Conservation (phyloP, 2,797 vertebrate genomes). For the Sebastes alutus region DNA sequence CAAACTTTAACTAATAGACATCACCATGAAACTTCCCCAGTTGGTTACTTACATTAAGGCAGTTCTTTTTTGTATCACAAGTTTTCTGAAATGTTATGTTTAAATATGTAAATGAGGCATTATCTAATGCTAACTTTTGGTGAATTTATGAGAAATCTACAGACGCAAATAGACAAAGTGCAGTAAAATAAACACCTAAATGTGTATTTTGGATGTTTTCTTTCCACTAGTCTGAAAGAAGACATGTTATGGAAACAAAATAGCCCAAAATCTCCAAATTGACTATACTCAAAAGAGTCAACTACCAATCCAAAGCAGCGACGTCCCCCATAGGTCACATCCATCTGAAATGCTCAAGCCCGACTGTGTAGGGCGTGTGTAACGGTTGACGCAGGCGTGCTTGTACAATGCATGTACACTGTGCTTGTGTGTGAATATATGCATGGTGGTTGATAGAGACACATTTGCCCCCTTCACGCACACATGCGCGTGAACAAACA, state of each 20-base stretch:
- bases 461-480: constrained; percentile 32
- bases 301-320: not conserved
- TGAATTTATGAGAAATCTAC: too few species aligned
- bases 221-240: not conserved
- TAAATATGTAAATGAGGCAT: too few species aligned
- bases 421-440: constrained; percentile 30
- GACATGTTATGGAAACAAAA: not conserved
- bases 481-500: constrained; percentile 13
- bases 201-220: not conserved
- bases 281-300: not conserved
- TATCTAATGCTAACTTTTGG: too few species aligned
- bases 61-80: too few species aligned
- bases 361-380: not conserved
- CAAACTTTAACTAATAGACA: too few species aligned
- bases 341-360: not conserved
- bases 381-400: not conserved
- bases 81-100: too few species aligned
- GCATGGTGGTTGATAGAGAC: constrained; percentile 37
- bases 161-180: too few species aligned
- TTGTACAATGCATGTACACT: constrained; percentile 29
- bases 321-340: not conserved
- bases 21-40: too few species aligned
- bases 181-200: not conserved
- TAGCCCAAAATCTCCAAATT: not conserved
- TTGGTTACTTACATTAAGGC: too few species aligned